Conservation (phyloP, 2,113 vertebrate genomes). For the Daphoenositta chrysoptera region DNA sequence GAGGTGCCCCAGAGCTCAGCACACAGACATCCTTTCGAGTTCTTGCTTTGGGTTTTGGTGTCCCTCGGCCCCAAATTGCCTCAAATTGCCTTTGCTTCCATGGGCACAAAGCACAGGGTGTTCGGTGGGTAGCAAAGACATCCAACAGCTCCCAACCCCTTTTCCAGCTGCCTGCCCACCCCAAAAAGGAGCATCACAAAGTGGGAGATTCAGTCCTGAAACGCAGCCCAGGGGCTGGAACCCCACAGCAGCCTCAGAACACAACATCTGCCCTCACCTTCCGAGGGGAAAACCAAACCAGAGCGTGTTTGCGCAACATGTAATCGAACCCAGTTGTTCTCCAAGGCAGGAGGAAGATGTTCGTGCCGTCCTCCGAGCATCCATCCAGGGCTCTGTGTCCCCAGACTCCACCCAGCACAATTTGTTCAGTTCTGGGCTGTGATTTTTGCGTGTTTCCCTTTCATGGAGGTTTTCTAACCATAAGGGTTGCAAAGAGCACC, state of each 20-base stretch:
- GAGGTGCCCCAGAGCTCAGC: background rate
- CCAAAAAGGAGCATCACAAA: background rate
- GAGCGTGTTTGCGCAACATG: background rate
- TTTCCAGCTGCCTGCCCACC: background rate
- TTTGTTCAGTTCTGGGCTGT: background rate
- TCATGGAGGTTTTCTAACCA: background rate
- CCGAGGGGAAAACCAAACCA: background rate
- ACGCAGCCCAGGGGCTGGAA: background rate
- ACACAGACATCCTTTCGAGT: background rate
- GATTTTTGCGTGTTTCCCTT: background rate
- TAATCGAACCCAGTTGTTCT: slow-evolving; percentile 2
- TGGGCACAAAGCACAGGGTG: background rate
- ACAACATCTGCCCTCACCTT: background rate
- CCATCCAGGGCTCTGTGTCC: background rate
- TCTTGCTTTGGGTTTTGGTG: fast-evolving
- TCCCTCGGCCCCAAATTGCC: background rate
- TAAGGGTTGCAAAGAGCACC: background rate
- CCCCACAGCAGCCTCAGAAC: background rate
- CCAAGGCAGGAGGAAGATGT: background rate
- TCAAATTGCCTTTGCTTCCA: background rate
- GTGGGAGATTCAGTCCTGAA: background rate
- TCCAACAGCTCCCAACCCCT: background rate
- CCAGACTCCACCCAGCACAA: background rate
- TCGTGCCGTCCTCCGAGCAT: background rate
- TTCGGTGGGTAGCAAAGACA: background rate